Percentiles rank a stretch among this genome's conserved stretches.
These are phyloP conservation scores for Globicephala melas DNA, from an alignment of 2,113 vertebrate species.

Conservation along the genomic window DNA sequence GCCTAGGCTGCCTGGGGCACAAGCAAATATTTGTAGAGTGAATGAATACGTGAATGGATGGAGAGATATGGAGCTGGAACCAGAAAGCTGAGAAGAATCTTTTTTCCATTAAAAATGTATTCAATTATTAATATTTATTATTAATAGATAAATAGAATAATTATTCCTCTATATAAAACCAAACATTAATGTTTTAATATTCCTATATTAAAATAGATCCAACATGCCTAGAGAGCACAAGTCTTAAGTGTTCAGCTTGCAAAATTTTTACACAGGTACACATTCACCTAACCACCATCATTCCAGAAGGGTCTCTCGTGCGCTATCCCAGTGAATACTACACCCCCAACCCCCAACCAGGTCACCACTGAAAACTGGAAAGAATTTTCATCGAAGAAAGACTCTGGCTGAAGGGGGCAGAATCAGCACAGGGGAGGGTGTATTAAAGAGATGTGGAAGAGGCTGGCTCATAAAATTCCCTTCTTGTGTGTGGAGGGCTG, in stretches of 20 bases:
- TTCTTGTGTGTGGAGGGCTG: accelerated
- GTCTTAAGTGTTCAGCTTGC: not conserved
- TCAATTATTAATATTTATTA: not conserved
- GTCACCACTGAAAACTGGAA: not conserved
- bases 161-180: not conserved
- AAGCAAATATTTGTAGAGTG: too few relatives aligned
- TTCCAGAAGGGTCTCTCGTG: not conserved
- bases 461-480: not conserved
- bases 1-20: not conserved
- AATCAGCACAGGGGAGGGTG: not conserved
- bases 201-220: not conserved
- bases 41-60: not conserved
- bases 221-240: not conserved
- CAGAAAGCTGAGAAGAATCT: not conserved
- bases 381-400: not conserved
- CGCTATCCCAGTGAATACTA: not conserved
- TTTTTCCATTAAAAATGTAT: not conserved
- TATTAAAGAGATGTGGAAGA: not conserved
- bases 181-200: not conserved
- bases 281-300: not conserved
- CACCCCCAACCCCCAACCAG: not conserved
- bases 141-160: not conserved
- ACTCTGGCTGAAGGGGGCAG: not conserved
- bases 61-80: not conserved
- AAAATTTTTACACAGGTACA: not conserved